These are phyloP conservation scores for Plagiodera versicolora DNA, from an alignment of 2,888 invertebrate genomes.

Conservation along the genomic window DNA sequence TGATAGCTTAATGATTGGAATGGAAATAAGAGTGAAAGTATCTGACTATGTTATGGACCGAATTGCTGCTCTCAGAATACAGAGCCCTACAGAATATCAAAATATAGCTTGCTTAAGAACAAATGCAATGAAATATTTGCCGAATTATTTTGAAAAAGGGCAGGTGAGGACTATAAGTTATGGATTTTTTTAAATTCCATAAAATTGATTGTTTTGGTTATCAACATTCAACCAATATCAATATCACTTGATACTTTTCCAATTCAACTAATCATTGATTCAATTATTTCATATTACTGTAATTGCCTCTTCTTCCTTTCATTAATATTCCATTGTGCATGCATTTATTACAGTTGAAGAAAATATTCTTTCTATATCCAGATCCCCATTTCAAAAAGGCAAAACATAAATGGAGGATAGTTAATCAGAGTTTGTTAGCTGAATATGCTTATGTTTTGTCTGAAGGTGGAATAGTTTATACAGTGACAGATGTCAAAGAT, in stretches of 20 bases:
- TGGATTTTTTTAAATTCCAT: background rate
- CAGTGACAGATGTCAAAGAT: constrained; percentile 97
- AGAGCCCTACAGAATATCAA: constrained; percentile 75
- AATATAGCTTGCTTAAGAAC: constrained; percentile 95
- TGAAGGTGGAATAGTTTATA: constrained; percentile 87
- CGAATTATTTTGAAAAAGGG: constrained; percentile 93
- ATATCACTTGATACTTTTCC: too few species aligned
- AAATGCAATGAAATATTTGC: constrained; percentile 99
- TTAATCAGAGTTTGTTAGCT: constrained; percentile 87
- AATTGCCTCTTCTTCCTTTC: too few species aligned
- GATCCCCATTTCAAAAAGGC: constrained; percentile 99
- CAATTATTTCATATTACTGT: too few species aligned
- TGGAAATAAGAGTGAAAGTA: constrained; percentile 96
- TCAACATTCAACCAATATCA: too few species aligned
- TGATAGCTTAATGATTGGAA: constrained; percentile 78
- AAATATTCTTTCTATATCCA: constrained; percentile 98
- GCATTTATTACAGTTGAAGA: constrained; percentile 70
- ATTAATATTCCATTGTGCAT: too few species aligned
- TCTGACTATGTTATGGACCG: constrained; percentile 97
- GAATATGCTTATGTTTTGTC: constrained; percentile 96
- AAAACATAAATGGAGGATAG: constrained; percentile 99
- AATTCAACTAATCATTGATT: too few species aligned
- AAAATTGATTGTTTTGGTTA: too few species aligned
- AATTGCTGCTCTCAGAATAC: constrained; percentile 80
- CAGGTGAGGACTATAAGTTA: constrained; percentile 63